Evolutionary conservation across 1,140 invertebrate species (phyloP).

Genomic region (Lineus longissimus): DNA sequence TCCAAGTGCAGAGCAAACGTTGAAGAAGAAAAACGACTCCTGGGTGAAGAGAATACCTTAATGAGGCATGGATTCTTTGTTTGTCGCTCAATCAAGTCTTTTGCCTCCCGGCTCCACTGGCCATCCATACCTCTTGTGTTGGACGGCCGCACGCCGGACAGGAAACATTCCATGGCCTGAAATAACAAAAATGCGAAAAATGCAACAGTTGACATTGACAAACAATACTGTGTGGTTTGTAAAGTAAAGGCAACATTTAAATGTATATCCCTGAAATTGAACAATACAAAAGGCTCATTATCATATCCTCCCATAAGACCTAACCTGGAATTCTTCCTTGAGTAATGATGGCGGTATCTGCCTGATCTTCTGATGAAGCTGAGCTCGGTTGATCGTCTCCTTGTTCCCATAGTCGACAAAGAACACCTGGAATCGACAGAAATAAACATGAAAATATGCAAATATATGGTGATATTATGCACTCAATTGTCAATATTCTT

Average conservation of each 20-base stretch:
- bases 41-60: no score
- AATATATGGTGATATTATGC: no score
- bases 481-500: no score
- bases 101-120: conserved; percentile 62
- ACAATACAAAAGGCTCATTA: no score
- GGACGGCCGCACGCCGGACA: conserved; percentile 67
- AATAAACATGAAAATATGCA: conserved; percentile 23
- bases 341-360: conserved; percentile 23
- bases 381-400: conserved; percentile 30
- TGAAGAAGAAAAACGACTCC: no score
- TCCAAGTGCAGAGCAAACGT: no score
- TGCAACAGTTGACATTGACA: no score
- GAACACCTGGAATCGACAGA: conserved; percentile 56
- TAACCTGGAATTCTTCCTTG: conserved; percentile 35
- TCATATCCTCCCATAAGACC: no score
- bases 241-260: no score
- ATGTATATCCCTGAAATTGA: no score
- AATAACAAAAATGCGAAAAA: conserved; percentile 12
- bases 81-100: conserved; percentile 53
- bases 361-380: conserved; percentile 17
- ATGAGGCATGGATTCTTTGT: no score
- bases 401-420: conserved; percentile 78
- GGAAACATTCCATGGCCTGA: conserved; percentile 68
- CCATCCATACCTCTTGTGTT: conserved; percentile 56
- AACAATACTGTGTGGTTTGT: no score